Percentiles rank a stretch among this genome's conserved stretches.
These are phyloP conservation scores for Manis crassicaudata DNA, from an alignment of 2,797 vertebrate species.

Conservation along the genomic window DNA sequence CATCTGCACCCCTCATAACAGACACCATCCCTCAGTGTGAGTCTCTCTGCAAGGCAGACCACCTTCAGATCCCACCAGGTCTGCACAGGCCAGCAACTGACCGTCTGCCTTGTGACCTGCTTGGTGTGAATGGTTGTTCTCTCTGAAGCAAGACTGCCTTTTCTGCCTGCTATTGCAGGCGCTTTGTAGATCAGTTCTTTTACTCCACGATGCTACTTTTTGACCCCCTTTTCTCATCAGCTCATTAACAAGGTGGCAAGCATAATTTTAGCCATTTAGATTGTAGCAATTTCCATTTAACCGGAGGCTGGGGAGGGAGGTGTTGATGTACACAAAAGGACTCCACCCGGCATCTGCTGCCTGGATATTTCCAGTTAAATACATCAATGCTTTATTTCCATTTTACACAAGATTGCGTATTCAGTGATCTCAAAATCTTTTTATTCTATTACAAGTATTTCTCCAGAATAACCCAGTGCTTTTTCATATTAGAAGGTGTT, in stretches of 20 bases:
- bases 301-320: neutral
- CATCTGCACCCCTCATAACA: neutral
- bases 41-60: neutral
- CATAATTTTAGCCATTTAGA: neutral
- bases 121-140: neutral
- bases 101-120: neutral
- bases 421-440: neutral
- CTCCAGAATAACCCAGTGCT: neutral
- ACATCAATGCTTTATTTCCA: neutral
- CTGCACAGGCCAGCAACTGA: neutral
- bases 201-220: neutral
- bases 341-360: neutral
- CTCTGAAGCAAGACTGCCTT: neutral
- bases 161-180: neutral
- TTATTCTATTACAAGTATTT: neutral
- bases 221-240: neutral
- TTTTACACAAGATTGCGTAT: fast-evolving
- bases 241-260: neutral
- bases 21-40: neutral
- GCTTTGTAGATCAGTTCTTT: neutral
- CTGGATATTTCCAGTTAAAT: neutral
- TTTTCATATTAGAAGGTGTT: neutral
- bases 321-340: neutral
- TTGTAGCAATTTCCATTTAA: neutral
- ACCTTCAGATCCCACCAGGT: neutral